Evolutionary conservation across 2,888 invertebrate genomes (phyloP).

Genomic region (Macropis europaea): DNA sequence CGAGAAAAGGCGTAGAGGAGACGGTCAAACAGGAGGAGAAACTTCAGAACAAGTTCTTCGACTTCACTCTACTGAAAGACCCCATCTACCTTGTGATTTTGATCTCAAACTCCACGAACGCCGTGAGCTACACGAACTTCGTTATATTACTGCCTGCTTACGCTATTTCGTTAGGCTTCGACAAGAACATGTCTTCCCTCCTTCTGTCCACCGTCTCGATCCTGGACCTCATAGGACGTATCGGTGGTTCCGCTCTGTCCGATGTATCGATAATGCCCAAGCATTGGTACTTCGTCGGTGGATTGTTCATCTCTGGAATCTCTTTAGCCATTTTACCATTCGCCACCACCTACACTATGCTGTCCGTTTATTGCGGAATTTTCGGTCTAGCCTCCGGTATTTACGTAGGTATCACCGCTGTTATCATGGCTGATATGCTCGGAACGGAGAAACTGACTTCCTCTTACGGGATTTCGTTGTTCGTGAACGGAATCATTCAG

Average conservation of each 20-base stretch:
- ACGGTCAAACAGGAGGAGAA: slow-evolving; percentile 73
- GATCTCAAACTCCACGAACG: slow-evolving; percentile 92
- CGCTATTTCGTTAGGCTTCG: slow-evolving; percentile 86
- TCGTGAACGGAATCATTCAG: slow-evolving; percentile 91
- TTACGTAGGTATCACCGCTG: slow-evolving; percentile 92
- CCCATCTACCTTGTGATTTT: slow-evolving; percentile 91
- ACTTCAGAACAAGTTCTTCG: slow-evolving; percentile 85
- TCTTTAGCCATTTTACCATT: slow-evolving; percentile 87
- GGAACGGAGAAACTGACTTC: slow-evolving; percentile 92
- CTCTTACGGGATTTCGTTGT: slow-evolving; percentile 92
- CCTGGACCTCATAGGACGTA: slow-evolving; percentile 90
- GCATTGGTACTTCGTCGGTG: slow-evolving; percentile 91
- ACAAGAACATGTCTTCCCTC: slow-evolving; percentile 86
- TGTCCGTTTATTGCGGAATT: slow-evolving; percentile 86
- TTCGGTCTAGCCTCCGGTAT: slow-evolving; percentile 92
- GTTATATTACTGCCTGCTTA: slow-evolving; percentile 90
- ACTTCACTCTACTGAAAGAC: slow-evolving; percentile 87
- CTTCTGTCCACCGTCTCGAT: slow-evolving; percentile 90
- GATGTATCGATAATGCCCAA: slow-evolving; percentile 89
- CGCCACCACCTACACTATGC: slow-evolving; percentile 83
- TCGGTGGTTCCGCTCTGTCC: slow-evolving; percentile 92
- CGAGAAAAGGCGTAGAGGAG: slow-evolving; percentile 73
- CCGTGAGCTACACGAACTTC: slow-evolving; percentile 93
- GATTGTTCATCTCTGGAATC: slow-evolving; percentile 88
- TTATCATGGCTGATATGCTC: slow-evolving; percentile 93